Evolutionary conservation across 2,888 invertebrate species (phyloP), one percentile per base, ranked within the genome.

Genomic region (Phortica okadai): DNA sequence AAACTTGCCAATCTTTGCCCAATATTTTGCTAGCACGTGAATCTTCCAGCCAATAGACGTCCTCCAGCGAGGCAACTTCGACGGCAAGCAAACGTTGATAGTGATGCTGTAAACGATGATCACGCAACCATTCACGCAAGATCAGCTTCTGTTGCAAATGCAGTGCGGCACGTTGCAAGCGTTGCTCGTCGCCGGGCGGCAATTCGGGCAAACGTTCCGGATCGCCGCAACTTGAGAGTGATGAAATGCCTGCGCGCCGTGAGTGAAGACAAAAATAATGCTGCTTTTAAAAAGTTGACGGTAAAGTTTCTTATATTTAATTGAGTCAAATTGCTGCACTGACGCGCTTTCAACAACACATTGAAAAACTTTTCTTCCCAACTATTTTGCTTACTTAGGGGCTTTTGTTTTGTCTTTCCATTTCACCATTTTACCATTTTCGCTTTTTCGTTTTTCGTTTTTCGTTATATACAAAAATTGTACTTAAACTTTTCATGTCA

Each of bases 41-140:
- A 91, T 97, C 97, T 90, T 97, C 97, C 89, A 96, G 92, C 97
- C 97, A 97, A 92, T 97, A 97, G 45, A 97, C 97, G 92, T 97
- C 97, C 91, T 97, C 97, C 82, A 97, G 91, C n/a, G 96, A 95
- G 73, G 95, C 94, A 67, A 97, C 96, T 92, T 96, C 97, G 90
- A 96, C 94, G 84, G 95, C 94, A 85, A 96, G 92, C 84, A 97
- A 92, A 88, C 94, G 94, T 88, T 95, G 94, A 89, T 95, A 95
- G 75, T 95, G 94, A 87, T 95, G 94, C 88, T 95, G 95, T 80
- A 96, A 92, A 62, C 93, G 94, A 90, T 95, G 94, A 82, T 95
- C 95, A 82, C 94, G 93, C 79, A 97, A 93, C 97, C 97, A 97
- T 93, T 97, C 96, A 42, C 96, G 94, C 84, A 97, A 93, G 83